Percentiles rank a stretch among this genome's conserved stretches.
phyloP scores from a whole-genome alignment of 1,140 invertebrate genomes.

The Pseudoatta argentina region DNA sequence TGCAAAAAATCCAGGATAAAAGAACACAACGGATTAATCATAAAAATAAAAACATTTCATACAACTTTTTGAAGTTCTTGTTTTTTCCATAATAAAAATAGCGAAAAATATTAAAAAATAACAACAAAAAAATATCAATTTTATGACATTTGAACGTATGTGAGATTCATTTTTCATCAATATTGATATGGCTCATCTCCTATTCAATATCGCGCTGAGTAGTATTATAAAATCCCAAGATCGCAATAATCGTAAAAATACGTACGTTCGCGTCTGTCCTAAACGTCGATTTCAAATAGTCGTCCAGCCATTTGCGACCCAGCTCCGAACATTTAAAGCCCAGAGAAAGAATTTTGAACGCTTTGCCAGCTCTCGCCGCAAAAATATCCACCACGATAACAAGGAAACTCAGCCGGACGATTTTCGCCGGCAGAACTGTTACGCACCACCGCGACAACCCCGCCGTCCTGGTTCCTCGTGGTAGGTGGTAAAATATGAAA shows the following conservation, averaged over 20 bases:
- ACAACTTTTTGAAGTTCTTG: neutral
- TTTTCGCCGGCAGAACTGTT: neutral
- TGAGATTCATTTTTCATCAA: constrained; percentile 3
- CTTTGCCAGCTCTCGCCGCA: constrained; percentile 18
- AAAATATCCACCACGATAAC: constrained; percentile 46
- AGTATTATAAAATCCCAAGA: constrained; percentile 14
- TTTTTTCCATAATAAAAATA: neutral
- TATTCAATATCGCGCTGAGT: constrained; percentile 16
- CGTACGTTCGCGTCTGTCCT: neutral
- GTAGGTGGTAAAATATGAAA: constrained; percentile 85
- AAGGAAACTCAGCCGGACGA: constrained; percentile 4
- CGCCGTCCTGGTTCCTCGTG: neutral
- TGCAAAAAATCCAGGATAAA: neutral
- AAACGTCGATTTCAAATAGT: constrained; percentile 35
- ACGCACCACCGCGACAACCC: neutral
- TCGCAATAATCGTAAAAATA: constrained; percentile 21
- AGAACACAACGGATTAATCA: neutral
- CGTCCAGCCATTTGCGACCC: neutral
- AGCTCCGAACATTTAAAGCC: neutral
- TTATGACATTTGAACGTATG: neutral
- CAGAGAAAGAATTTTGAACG: neutral
- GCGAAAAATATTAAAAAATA: neutral
- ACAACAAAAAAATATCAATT: neutral
- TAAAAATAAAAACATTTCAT: neutral
- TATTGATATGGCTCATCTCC: neutral